Conservation (phyloP, 2,888 invertebrate genomes). For the Malthinus flaveolus region DNA sequence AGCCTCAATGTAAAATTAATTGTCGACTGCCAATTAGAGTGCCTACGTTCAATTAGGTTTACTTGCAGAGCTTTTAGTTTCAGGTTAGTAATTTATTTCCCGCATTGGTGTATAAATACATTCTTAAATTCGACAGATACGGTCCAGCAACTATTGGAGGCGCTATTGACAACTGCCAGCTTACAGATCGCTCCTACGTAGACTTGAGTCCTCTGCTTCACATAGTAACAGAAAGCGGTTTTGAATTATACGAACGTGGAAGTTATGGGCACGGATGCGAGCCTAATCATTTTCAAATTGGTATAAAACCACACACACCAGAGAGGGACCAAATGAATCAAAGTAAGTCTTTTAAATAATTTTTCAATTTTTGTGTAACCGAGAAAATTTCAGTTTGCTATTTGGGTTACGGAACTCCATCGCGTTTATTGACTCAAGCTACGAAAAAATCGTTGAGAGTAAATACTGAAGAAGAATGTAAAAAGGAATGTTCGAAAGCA, state of each 20-base stretch:
- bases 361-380: not conserved
- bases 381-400: slow-evolving; percentile 68
- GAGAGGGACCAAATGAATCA: slow-evolving; percentile 22
- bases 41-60: slow-evolving; percentile 72
- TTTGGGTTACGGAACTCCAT: slow-evolving; percentile 76
- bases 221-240: slow-evolving; percentile 64
- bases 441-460: slow-evolving; percentile 68
- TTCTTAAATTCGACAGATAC: slow-evolving; percentile 58
- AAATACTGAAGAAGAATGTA: slow-evolving; percentile 68
- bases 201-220: slow-evolving; percentile 65
- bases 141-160: slow-evolving; percentile 68
- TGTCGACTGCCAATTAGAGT: slow-evolving; percentile 80
- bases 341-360: slow-evolving; percentile 19
- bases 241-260: slow-evolving; percentile 78
- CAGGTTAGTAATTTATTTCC: slow-evolving; percentile 55
- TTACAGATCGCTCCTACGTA: slow-evolving; percentile 72
- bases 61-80: slow-evolving; percentile 81
- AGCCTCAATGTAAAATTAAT: slow-evolving; percentile 69
- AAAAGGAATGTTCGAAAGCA: slow-evolving; percentile 66
- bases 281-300: slow-evolving; percentile 60
- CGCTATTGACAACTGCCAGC: slow-evolving; percentile 72
- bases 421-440: slow-evolving; percentile 67
- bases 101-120: not conserved
- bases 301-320: slow-evolving; percentile 42
- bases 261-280: slow-evolving; percentile 84